These are phyloP conservation scores for Tringa solitaria DNA, from an alignment of 2,113 vertebrate genomes.

Conservation along the genomic window DNA sequence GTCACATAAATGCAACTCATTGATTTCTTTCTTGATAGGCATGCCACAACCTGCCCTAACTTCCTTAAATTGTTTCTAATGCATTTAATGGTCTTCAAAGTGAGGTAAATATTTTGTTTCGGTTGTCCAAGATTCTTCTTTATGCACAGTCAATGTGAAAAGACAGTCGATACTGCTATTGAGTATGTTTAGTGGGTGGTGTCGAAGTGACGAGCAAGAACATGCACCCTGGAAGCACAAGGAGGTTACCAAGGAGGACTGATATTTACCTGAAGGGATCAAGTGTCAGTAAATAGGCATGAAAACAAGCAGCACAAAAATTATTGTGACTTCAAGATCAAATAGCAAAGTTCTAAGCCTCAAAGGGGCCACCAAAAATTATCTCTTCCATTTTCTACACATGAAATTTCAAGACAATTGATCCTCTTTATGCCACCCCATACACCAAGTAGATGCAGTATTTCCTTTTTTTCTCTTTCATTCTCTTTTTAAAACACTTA, in stretches of 20 bases:
- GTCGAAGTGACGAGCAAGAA: not conserved
- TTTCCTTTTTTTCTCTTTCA: not conserved
- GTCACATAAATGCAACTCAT: not conserved
- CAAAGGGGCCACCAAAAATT: not conserved
- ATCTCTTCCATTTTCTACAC: not conserved
- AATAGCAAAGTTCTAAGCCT: not conserved
- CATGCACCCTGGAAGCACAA: not conserved
- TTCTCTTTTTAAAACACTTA: not conserved
- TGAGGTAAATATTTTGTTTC: not conserved
- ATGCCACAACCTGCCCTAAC: not conserved
- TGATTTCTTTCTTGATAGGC: not conserved
- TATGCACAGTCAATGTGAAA: not conserved
- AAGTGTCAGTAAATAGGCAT: not conserved
- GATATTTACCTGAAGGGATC: not conserved
- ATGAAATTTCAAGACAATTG: not conserved
- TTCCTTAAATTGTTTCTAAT: not conserved
- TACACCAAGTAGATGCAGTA: not conserved
- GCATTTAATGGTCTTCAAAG: not conserved
- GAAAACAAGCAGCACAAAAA: not conserved
- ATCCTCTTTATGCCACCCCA: not conserved
- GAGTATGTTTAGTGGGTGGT: not conserved
- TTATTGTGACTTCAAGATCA: not conserved
- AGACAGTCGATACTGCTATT: not conserved
- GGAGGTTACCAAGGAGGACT: not conserved
- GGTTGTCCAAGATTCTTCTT: not conserved